phyloP scores from a whole-genome alignment of 2,797 vertebrate genomes.

The Orientallactaga sibirica region DNA sequence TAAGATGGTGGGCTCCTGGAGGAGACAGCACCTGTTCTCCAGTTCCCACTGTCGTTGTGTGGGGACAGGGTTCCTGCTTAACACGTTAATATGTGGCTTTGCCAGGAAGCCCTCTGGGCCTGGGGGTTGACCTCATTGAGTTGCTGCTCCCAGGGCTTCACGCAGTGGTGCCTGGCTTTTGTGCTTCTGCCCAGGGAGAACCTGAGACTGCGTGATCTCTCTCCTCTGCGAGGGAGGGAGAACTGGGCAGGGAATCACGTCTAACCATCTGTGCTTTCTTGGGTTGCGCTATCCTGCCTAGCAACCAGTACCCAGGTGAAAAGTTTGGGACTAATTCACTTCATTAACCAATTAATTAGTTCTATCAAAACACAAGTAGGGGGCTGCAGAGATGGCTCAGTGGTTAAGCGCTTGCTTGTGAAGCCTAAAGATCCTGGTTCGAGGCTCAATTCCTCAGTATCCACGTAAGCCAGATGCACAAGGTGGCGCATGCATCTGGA shows the following conservation, averaged over 20 bases:
- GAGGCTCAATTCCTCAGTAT: no score
- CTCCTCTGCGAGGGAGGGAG: not conserved
- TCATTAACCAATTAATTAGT: not conserved
- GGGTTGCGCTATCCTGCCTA: no score
- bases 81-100: not conserved
- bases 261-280: not conserved
- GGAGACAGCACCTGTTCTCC: not conserved
- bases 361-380: not conserved
- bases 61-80: no score
- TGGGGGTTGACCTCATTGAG: not conserved
- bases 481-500: no score
- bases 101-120: not conserved
- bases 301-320: no score
- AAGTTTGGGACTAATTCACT: no score
- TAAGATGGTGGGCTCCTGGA: not conserved
- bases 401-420: no score
- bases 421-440: no score
- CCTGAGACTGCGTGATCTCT: not conserved
- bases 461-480: no score
- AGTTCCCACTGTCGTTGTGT: no score
- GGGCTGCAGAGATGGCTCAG: no score
- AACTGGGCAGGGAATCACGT: rapidly evolving
- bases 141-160: not conserved
- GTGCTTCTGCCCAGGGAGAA: not conserved
- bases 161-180: not conserved